Evolutionary conservation across 2,113 vertebrate genomes (phyloP), one percentile per base, ranked within the genome.

Genomic region (Sminthopsis crassicaudata): DNA sequence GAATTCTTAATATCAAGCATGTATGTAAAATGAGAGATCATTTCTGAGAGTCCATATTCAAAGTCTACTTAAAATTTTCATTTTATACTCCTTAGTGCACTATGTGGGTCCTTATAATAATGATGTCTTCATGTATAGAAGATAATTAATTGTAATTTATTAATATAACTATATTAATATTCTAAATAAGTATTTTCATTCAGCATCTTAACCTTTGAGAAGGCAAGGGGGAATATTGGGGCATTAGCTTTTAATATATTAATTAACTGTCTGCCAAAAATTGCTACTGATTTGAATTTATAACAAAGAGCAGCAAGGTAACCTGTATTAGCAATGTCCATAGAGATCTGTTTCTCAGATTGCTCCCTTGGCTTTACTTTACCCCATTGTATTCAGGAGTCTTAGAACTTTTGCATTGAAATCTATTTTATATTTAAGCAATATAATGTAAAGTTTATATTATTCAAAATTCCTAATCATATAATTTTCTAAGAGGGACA

Each of bases 101-200:
- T 84, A 22, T 84, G 16, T 22, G 36, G 1, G 36, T n/a, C 67
- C 36, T 36, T 42, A 16, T 42, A 84, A 84, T 42, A 42, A 42
- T 84, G 36, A 22, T 42, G 36, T 22, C 36, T 19, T 84, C 42
- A 84, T 23, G 6, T 84, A 42, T n/a, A 52, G 11, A 94, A 48
- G 22, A 50, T 53, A 94, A 1, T 88, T 95, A 54, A 91, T 95
- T 94, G 95, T 57, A 95, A 96, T 95, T 95, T 96, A 57, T 51
- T 95, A 22, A 16, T 90, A n/a, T 52, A 88, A 25, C 26, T 90
- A 96, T 95, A 95, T 50, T 95, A 97, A 16, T 96, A 50, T 95
- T 97, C 92, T 94, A 50, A 96, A 95, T 90, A 5, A 93, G 24
- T 53, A 23, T 91, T 97, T 97, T 97, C 25, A 91, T 91, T 97